phyloP scores from a whole-genome alignment of 92 coral and sea anemone genomes.

The Metridium senile region DNA sequence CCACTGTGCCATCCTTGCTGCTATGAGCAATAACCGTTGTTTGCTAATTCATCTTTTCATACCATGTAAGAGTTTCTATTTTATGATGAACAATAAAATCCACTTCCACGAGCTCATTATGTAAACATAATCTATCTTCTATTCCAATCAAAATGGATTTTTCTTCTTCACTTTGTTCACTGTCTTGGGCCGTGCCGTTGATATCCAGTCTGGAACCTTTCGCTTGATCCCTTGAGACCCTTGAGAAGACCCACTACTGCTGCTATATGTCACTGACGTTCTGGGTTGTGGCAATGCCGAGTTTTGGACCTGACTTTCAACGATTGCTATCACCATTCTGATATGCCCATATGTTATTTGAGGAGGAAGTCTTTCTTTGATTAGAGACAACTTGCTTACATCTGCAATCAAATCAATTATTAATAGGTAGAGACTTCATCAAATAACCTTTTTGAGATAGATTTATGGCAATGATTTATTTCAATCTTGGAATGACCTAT shows the following conservation, averaged over 20 bases:
- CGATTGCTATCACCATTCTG: slow-evolving; percentile 69
- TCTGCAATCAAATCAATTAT: slow-evolving; percentile 40
- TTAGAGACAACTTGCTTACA: slow-evolving; percentile 58
- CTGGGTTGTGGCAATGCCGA: slow-evolving; percentile 19
- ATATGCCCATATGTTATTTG: slow-evolving; percentile 71
- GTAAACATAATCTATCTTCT: too few relatives aligned
- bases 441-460: too few relatives aligned
- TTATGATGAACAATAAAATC: not conserved
- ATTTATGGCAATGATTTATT: too few relatives aligned
- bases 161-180: slow-evolving; percentile 49
- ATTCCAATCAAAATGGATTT: slow-evolving; percentile 62
- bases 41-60: too few relatives aligned
- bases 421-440: too few relatives aligned
- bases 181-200: slow-evolving; percentile 32
- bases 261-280: not conserved
- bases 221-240: slow-evolving; percentile 74
- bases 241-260: too few relatives aligned
- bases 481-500: too few relatives aligned
- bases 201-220: slow-evolving; percentile 82
- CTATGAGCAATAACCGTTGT: too few relatives aligned
- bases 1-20: too few relatives aligned
- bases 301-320: slow-evolving; percentile 45
- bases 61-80: too few relatives aligned
- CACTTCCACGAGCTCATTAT: slow-evolving; percentile 1
- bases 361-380: slow-evolving; percentile 67